Conservation (phyloP, 2,113 vertebrate genomes). For the Catharus minimus region DNA sequence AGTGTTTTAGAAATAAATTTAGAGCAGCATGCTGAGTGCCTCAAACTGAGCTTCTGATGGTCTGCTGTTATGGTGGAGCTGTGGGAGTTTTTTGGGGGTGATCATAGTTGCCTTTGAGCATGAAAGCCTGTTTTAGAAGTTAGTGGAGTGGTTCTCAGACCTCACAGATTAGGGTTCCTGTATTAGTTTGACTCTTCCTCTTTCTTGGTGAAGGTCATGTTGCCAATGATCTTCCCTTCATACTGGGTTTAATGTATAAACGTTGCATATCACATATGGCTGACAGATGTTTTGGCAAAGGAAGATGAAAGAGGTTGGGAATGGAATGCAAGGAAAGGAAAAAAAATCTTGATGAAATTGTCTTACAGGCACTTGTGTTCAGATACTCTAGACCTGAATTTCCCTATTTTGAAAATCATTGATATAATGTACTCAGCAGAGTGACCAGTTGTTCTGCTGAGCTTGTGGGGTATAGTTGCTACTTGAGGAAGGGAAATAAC, state of each 20-base stretch:
- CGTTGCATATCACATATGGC: neutral
- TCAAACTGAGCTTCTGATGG: neutral
- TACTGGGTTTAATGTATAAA: neutral
- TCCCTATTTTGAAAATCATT: neutral
- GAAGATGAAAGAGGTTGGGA: neutral
- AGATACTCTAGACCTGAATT: neutral
- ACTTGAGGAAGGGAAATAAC: neutral
- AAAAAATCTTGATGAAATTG: neutral
- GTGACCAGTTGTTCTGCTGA: neutral
- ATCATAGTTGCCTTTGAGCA: neutral
- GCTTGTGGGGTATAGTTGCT: neutral
- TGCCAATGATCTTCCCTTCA: neutral
- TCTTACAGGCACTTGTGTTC: neutral
- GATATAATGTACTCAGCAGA: neutral
- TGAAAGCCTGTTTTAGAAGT: neutral
- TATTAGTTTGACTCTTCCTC: neutral
- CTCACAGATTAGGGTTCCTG: neutral
- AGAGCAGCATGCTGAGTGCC: neutral
- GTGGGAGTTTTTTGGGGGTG: neutral
- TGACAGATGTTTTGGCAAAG: neutral
- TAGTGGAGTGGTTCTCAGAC: neutral
- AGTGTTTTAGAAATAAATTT: neutral
- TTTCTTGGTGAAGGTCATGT: neutral
- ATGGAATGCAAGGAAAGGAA: neutral
- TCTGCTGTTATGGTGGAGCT: rapidly evolving